phyloP scores from a whole-genome alignment of 2,113 vertebrate species.

The Sinocyclocheilus rhinocerous region DNA sequence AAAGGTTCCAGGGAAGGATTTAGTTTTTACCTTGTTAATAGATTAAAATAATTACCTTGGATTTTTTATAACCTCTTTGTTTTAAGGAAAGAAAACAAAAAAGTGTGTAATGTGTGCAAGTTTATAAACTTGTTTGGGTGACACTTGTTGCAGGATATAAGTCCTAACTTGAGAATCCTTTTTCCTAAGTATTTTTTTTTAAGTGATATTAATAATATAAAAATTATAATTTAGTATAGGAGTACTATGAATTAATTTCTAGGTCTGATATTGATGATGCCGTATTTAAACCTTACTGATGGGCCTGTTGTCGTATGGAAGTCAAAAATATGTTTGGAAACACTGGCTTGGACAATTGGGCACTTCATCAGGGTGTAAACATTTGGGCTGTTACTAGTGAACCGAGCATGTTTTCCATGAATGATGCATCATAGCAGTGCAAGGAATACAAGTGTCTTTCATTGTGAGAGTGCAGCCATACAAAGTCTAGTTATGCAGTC shows the following conservation, averaged over 20 bases:
- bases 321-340: not conserved
- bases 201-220: not conserved
- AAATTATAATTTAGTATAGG: not conserved
- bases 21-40: not conserved
- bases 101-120: not conserved
- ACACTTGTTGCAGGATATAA: too few species aligned
- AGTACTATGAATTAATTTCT: not conserved
- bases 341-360: not conserved
- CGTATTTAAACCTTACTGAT: not conserved
- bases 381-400: not conserved
- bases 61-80: not conserved
- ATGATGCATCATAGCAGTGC: not conserved
- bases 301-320: not conserved
- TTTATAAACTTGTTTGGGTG: not conserved
- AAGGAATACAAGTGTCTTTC: conserved; percentile 3
- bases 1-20: not conserved
- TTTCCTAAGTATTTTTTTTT: not conserved
- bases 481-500: not conserved
- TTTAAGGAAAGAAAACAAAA: not conserved
- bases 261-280: not conserved
- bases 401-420: not conserved
- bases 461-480: not conserved
- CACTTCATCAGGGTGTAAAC: not conserved
- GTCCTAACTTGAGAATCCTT: not conserved
- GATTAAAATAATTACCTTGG: not conserved